Evolutionary conservation across 2,113 vertebrate genomes (phyloP).

Genomic region (Megaleporinus macrocephalus): DNA sequence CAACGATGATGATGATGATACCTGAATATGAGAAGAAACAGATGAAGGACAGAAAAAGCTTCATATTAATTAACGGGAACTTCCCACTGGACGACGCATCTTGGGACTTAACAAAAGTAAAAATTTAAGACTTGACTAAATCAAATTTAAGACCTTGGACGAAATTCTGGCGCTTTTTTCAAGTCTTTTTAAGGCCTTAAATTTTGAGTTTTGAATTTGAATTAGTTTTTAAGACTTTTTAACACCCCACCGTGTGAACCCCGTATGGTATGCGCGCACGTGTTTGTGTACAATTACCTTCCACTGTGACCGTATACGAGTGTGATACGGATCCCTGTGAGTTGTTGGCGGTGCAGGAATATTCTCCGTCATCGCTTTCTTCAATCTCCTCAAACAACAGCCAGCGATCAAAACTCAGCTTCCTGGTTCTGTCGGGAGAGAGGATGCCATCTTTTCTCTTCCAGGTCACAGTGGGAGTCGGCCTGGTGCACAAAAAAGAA

Average conservation of each 20-base stretch:
- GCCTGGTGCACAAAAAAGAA: constrained; percentile 70
- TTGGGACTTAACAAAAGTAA: no score
- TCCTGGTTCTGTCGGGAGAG: constrained; percentile 27
- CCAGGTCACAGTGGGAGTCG: constrained; percentile 85
- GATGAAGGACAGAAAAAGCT: no score
- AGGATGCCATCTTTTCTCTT: constrained; percentile 71
- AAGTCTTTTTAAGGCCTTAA: no score
- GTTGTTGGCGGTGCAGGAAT: constrained; percentile 82
- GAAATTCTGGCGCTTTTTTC: no score
- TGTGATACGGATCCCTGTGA: constrained; percentile 65
- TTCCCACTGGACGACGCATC: no score
- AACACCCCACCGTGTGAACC: no score
- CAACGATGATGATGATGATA: not conserved
- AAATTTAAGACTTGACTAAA: no score
- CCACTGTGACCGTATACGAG: constrained; percentile 79
- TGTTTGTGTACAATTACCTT: constrained; percentile 73
- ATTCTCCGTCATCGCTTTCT: constrained; percentile 84
- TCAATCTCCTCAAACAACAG: constrained; percentile 73
- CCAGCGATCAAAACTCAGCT: constrained; percentile 71
- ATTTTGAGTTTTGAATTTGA: no score
- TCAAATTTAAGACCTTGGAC: no score
- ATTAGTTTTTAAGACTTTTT: no score
- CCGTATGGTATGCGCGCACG: not conserved
- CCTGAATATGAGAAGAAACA: not conserved
- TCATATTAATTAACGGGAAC: no score